Conservation (phyloP, 2,113 vertebrate genomes). For the Spea multiplicata region DNA sequence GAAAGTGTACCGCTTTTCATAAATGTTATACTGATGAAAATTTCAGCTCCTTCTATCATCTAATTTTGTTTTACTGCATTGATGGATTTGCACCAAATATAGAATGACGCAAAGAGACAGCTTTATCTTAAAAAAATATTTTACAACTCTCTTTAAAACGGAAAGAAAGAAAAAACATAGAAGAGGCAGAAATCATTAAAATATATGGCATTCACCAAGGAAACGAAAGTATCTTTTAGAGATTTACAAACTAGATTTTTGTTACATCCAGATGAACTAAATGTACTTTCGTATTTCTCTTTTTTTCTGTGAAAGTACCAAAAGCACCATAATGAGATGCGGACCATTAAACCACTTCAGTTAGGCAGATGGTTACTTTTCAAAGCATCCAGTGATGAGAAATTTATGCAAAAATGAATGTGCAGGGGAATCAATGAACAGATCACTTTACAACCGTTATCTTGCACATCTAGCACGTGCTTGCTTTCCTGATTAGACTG, state of each 20-base stretch:
- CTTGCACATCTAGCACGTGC: slow-evolving; percentile 27
- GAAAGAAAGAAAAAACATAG: background rate
- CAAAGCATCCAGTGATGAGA: slow-evolving; percentile 47
- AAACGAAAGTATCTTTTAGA: slow-evolving; percentile 10
- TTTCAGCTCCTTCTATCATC: background rate
- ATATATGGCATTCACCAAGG: background rate
- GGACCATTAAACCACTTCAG: slow-evolving; percentile 46
- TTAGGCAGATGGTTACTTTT: slow-evolving; percentile 50
- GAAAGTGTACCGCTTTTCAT: too few species aligned
- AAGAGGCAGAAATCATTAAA: background rate
- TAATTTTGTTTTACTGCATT: background rate
- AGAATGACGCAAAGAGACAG: background rate
- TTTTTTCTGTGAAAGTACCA: slow-evolving; percentile 37
- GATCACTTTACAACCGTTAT: slow-evolving; percentile 45
- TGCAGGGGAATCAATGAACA: slow-evolving; percentile 48
- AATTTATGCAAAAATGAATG: slow-evolving; percentile 50
- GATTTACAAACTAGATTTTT: slow-evolving; percentile 22
- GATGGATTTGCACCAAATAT: slow-evolving; percentile 5
- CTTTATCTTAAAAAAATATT: background rate
- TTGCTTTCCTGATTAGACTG: slow-evolving; percentile 26
- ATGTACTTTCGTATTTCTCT: slow-evolving; percentile 38
- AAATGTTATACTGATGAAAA: background rate
- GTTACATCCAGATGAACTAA: slow-evolving; percentile 13
- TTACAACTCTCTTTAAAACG: background rate
- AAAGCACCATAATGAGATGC: slow-evolving; percentile 45